Conservation (phyloP, 2,888 invertebrate genomes). For the Caradrina clavipalpis region DNA sequence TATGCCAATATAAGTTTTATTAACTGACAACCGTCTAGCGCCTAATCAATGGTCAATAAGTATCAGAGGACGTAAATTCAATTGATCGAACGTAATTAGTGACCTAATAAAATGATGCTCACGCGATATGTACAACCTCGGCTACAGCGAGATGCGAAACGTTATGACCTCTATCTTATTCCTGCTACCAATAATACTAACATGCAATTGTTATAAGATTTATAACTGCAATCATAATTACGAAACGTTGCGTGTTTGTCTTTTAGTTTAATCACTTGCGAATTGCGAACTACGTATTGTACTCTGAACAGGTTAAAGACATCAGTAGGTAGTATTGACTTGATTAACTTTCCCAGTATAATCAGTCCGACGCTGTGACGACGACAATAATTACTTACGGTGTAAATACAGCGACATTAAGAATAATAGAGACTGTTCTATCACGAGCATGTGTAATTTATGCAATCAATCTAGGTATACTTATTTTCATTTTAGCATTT, state of each 20-base stretch:
- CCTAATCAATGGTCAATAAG: constrained; percentile 41
- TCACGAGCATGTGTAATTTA: constrained; percentile 3
- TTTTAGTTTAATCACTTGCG: constrained; percentile 23
- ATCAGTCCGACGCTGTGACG: constrained; percentile 20
- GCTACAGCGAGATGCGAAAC: constrained; percentile 43
- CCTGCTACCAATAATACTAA: constrained; percentile 47
- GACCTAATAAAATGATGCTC: constrained; percentile 48
- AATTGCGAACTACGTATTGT: constrained; percentile 34
- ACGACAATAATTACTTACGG: constrained; percentile 6
- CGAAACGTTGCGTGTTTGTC: constrained; percentile 49
- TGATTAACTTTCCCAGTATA: constrained; percentile 47
- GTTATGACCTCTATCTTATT: constrained; percentile 55
- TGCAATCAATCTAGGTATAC: neutral
- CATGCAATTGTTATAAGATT: constrained; percentile 54
- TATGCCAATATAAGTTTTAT: constrained; percentile 29
- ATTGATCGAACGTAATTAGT: constrained; percentile 46
- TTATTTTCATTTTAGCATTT: too few relatives aligned
- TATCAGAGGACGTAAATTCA: constrained; percentile 42
- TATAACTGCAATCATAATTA: constrained; percentile 55
- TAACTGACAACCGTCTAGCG: constrained; percentile 18
- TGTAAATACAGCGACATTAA: constrained; percentile 8
- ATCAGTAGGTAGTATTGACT: constrained; percentile 27
- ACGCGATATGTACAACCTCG: constrained; percentile 42
- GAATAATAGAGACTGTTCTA: constrained; percentile 2
- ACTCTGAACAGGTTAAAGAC: constrained; percentile 29